Percentiles rank a stretch among this genome's conserved stretches.
Evolutionary conservation across 92 coral and sea anemone genomes (phyloP).

Genomic region (Siderastrea siderea): DNA sequence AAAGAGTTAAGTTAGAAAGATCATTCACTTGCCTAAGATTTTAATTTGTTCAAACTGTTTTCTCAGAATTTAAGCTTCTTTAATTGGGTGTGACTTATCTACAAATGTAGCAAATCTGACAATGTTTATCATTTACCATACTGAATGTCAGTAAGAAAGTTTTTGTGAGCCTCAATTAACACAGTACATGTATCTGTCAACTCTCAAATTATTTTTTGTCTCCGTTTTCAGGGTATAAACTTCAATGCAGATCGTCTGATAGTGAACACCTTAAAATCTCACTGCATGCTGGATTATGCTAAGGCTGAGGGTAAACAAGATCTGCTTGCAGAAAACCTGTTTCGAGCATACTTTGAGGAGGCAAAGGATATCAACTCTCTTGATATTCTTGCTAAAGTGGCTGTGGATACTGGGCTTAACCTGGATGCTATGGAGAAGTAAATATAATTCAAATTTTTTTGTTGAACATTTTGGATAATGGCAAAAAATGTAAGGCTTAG

Average conservation of each 20-base stretch:
- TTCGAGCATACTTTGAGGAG: slow-evolving; percentile 82
- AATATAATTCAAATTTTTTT: not conserved
- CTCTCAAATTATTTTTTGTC: not conserved
- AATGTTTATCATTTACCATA: too few relatives aligned
- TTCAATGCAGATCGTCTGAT: slow-evolving; percentile 79
- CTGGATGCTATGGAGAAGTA: slow-evolving; percentile 56
- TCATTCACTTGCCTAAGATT: too few relatives aligned
- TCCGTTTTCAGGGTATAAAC: slow-evolving; percentile 79
- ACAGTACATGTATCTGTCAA: not conserved
- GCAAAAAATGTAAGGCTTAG: too few relatives aligned
- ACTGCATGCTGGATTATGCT: slow-evolving; percentile 97
- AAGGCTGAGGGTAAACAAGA: slow-evolving; percentile 83
- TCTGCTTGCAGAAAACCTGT: slow-evolving; percentile 87
- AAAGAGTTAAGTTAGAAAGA: too few relatives aligned
- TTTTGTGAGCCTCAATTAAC: too few relatives aligned
- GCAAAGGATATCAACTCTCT: slow-evolving; percentile 80
- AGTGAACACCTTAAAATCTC: slow-evolving; percentile 92
- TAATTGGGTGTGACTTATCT: too few relatives aligned
- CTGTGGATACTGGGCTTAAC: slow-evolving; percentile 80
- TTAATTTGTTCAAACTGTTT: too few relatives aligned
- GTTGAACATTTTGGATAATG: too few relatives aligned
- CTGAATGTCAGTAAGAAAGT: too few relatives aligned
- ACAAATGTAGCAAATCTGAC: too few relatives aligned
- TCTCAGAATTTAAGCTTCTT: too few relatives aligned
- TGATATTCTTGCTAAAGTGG: slow-evolving; percentile 76